These are phyloP conservation scores for Sesamia nonagrioides DNA, from an alignment of 1,140 invertebrate species.

Conservation along the genomic window DNA sequence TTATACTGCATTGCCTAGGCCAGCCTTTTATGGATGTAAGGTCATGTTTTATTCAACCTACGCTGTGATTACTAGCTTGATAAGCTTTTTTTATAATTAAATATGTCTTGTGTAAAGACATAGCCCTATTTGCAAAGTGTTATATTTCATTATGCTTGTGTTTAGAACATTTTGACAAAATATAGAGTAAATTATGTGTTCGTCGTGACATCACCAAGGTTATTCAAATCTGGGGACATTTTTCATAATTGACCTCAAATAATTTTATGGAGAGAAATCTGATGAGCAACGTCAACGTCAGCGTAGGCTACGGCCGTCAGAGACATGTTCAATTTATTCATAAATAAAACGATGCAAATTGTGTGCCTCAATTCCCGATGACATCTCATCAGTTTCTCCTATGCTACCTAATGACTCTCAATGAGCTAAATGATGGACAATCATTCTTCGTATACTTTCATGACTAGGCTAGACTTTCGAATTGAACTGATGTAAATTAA, in stretches of 20 bases:
- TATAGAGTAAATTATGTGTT: neutral
- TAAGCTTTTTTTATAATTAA: conserved; percentile 40
- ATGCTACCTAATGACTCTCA: neutral
- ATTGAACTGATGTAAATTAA: conserved; percentile 11
- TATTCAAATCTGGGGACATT: neutral
- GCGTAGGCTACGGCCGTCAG: neutral
- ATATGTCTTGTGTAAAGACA: conserved; percentile 3
- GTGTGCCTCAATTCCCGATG: conserved; percentile 7
- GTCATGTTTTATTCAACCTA: conserved; percentile 42
- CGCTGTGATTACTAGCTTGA: conserved; percentile 17
- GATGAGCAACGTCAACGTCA: neutral
- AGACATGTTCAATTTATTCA: conserved; percentile 20
- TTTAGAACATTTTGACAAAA: neutral
- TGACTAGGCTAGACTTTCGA: neutral
- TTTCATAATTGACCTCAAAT: neutral
- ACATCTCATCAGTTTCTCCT: conserved; percentile 18
- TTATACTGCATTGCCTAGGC: conserved; percentile 19
- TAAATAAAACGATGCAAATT: conserved; percentile 30
- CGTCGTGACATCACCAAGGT: neutral
- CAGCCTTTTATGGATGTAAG: conserved; percentile 28
- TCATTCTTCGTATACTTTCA: neutral
- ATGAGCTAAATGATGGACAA: conserved; percentile 18
- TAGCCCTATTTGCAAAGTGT: neutral
- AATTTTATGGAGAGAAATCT: conserved; percentile 1
- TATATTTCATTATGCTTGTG: neutral